Evolutionary conservation across 2,888 invertebrate species (phyloP), one percentile per base, ranked within the genome.

Genomic region (Mechanitis messenoides): DNA sequence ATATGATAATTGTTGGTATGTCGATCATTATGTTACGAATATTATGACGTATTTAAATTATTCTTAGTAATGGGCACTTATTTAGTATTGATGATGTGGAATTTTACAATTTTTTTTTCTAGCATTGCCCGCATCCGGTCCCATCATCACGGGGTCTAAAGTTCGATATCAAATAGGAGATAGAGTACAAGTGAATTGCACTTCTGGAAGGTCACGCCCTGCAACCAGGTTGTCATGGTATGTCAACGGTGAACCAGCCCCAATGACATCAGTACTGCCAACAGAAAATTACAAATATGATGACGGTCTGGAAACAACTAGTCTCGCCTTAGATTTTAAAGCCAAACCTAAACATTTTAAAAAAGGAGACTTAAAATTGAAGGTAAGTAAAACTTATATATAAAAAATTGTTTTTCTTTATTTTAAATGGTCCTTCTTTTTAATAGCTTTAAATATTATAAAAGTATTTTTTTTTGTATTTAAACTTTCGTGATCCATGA

Each of bases 211-310:
- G 70, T 96, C 96, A 54, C 93, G 95, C 75, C 96, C 96, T 5
- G 95, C 95, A 12, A 95, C 96, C 62, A 92, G 93, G 75, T 92
- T 96, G 61, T 93, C 94, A 71, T 96, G 96, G 96, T 95, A 95
- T 91, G 94, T 96, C 85, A 96, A 96, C 84, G 95, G 95, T 35
- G 94, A 95, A 78, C 94, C 94, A 71, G 93, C 93, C 45, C 92
- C 93, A 45, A 72, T 91, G 2, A 76, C 79, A 3, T 86, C 91
- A 5, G 78, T 93, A 63, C 78, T 85, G 2, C 84, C 91, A 6
- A 91, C 92, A 0, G 85, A 86, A 55, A 85, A 90, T 64, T 83
- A 87, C 68, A 83, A 85, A 62, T 84, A 90, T 53, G 92, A 92
- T 54, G 90, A 91, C 55, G 93, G 94, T n/a, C 90, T 96, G 65